These are phyloP conservation scores for Drosophila ercepeae DNA, from an alignment of 1,140 invertebrate genomes.

Conservation along the genomic window DNA sequence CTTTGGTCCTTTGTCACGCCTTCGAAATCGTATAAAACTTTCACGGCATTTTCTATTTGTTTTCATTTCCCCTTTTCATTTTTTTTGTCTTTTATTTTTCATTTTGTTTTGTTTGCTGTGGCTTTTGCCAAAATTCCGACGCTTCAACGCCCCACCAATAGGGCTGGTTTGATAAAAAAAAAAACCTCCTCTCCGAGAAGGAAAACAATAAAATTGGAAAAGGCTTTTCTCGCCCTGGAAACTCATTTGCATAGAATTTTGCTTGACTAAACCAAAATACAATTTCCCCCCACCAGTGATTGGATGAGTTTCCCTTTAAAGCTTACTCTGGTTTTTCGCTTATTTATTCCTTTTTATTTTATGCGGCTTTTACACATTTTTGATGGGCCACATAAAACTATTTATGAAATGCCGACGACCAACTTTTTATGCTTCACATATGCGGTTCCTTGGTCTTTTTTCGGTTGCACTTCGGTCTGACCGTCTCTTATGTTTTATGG, in stretches of 20 bases:
- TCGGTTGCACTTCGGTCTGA: slow-evolving; percentile 41
- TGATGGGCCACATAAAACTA: slow-evolving; percentile 63
- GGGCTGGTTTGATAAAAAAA: slow-evolving; percentile 4
- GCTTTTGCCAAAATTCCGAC: slow-evolving; percentile 54
- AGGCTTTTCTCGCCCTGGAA: slow-evolving; percentile 18
- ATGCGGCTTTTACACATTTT: slow-evolving; percentile 50
- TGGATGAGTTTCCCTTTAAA: slow-evolving; percentile 49
- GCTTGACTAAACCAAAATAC: slow-evolving; percentile 35
- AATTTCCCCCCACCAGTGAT: slow-evolving; percentile 6
- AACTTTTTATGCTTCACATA: slow-evolving; percentile 29
- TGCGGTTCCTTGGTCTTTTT: slow-evolving; percentile 26
- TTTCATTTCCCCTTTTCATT: slow-evolving; percentile 26
- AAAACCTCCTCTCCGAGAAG: background rate
- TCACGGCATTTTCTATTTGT: slow-evolving; percentile 66
- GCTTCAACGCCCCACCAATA: slow-evolving; percentile 42
- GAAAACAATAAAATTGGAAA: slow-evolving; percentile 56
- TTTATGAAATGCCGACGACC: slow-evolving; percentile 55
- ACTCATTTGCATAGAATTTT: slow-evolving; percentile 64
- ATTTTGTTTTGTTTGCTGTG: slow-evolving; percentile 52
- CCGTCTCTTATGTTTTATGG: slow-evolving; percentile 58
- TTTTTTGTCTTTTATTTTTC: slow-evolving; percentile 17
- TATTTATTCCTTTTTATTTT: slow-evolving; percentile 50
- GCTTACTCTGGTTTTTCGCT: slow-evolving; percentile 5
- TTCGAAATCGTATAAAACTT: slow-evolving; percentile 66
- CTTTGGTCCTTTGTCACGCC: slow-evolving; percentile 58